Conservation (phyloP, 2,797 vertebrate genomes). For the Apogon talboti region DNA sequence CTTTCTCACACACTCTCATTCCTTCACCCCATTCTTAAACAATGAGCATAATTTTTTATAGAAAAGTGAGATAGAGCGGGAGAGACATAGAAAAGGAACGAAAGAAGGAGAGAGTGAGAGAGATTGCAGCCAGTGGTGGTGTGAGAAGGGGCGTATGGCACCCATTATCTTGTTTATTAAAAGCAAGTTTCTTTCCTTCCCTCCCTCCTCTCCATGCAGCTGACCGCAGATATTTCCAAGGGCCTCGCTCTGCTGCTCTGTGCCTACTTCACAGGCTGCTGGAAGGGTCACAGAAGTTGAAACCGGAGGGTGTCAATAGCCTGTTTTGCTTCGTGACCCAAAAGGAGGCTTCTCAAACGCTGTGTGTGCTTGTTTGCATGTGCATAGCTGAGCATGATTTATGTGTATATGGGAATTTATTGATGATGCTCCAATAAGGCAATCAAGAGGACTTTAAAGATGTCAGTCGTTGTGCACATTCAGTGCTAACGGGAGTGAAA, state of each 20-base stretch:
- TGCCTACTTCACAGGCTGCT: conserved; percentile 77
- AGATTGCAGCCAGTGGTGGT: conserved; percentile 67
- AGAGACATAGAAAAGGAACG: conserved; percentile 21
- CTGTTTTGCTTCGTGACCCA: conserved; percentile 53
- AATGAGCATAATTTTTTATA: conserved; percentile 58
- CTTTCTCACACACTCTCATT: conserved; percentile 56
- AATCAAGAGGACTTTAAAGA: conserved; percentile 38
- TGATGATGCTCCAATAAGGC: conserved; percentile 39
- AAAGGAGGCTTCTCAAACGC: conserved; percentile 49
- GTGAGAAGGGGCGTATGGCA: conserved; percentile 85
- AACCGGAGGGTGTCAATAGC: conserved; percentile 71
- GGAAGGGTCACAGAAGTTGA: conserved; percentile 80
- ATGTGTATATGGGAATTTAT: conserved; percentile 45
- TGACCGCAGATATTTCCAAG: conserved; percentile 89
- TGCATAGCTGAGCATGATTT: conserved; percentile 40
- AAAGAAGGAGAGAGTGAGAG: conserved; percentile 23
- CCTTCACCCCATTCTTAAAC: conserved; percentile 64
- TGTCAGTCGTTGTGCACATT: conserved; percentile 40
- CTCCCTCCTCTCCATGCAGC: conserved; percentile 79
- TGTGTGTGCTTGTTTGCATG: conserved; percentile 36
- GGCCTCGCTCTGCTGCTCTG: conserved; percentile 71
- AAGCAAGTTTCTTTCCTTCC: conserved; percentile 83
- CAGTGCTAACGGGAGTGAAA: conserved; percentile 27
- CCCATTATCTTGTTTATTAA: conserved; percentile 93
- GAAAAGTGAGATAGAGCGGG: conserved; percentile 46